A percentile compares a stretch with the other conserved stretches of the same genome.
Conservation (phyloP, 2,113 vertebrate genomes). For the Emydura subglobosa region DNA sequence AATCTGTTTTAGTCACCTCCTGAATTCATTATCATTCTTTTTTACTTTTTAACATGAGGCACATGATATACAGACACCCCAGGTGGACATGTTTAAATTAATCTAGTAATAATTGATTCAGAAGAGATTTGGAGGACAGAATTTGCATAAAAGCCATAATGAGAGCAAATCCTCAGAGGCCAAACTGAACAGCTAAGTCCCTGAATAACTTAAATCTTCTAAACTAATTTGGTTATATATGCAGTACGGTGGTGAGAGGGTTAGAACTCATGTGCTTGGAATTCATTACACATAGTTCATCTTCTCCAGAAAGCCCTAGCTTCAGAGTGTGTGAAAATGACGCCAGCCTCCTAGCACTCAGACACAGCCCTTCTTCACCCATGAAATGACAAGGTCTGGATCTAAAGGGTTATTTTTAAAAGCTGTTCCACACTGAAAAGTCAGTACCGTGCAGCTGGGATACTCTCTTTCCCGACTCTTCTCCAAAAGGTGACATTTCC, state of each 20-base stretch:
- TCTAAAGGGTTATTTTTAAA: neutral
- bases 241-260: constrained; percentile 62
- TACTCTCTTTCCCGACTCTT: neutral
- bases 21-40: constrained; percentile 73
- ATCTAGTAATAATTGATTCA: constrained; percentile 86
- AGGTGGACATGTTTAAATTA: constrained; percentile 79
- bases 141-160: constrained; percentile 83
- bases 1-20: constrained; percentile 73
- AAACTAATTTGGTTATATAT: constrained; percentile 74
- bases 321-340: constrained; percentile 41
- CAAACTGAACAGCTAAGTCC: constrained; percentile 70
- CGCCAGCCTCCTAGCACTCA: neutral
- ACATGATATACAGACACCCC: constrained; percentile 68
- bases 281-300: constrained; percentile 72
- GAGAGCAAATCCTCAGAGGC: constrained; percentile 76
- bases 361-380: constrained; percentile 29
- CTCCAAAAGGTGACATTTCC: neutral
- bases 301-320: constrained; percentile 39
- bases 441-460: neutral
- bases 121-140: constrained; percentile 81
- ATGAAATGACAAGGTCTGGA: neutral
- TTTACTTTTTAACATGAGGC: constrained; percentile 76
- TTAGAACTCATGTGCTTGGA: constrained; percentile 61
- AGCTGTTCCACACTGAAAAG: neutral
- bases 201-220: constrained; percentile 70